Evolutionary conservation across 2,113 vertebrate genomes (phyloP), one percentile per base, ranked within the genome.

Genomic region (Mesembrinibis cayennensis): DNA sequence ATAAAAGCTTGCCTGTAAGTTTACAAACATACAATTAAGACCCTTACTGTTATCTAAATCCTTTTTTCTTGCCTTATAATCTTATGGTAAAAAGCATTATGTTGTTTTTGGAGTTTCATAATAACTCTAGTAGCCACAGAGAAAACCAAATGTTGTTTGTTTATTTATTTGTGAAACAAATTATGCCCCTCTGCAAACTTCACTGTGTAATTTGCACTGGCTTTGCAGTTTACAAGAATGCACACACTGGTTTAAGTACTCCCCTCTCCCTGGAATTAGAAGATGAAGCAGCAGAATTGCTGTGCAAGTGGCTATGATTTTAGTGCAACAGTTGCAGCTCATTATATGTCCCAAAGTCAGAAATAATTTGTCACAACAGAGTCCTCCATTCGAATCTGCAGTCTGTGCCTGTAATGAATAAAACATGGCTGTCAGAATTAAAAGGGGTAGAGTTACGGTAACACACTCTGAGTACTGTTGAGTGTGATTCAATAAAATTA

Each of bases 1-100:
- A 97, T 97, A 96, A 97, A 97, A 93, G 17, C 66, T 97, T 97
- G 78, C 78, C 67, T 97, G 74, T 98, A 97, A 98, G 97, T 95
- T 98, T 98, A 97, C 97, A 97, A 97, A 98, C 97, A 96, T 98
- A 91, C 96, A 98, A 98, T 98, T 99, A 98, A 97, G 97, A 94
- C 50, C 96, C 97, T 98, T 98, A 97, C 94, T 98, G 97, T 98
- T 98, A 98, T 97, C 98, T 98, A 98, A 98, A 97, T 98, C 96
- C 91, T 97, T 98, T 98, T 98, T 98, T 97, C 97, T 98, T 98
- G 98, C 97, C 96, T 98, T 99, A 97, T 98, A 98, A 99, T 99
- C 99, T 99, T 94, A 98, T 98, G 98, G 98, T 98, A 97, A 96
- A 98, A 89, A 97, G 87, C 95, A 95, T 98, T 98, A 96, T 97